phyloP scores from a whole-genome alignment of 2,888 invertebrate genomes.

The Chloroclysta siterata region DNA sequence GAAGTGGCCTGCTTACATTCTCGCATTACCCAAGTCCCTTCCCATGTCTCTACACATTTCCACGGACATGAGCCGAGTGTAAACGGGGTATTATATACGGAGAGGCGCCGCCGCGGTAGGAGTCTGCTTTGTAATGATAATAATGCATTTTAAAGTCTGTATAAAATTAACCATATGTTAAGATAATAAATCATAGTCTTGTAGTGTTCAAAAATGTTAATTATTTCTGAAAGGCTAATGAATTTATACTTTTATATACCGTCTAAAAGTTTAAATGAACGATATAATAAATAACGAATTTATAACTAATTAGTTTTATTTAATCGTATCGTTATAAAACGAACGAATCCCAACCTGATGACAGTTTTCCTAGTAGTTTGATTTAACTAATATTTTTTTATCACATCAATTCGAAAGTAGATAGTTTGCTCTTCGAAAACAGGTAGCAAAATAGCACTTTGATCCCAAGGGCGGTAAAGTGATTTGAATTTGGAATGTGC shows the following conservation, averaged over 20 bases:
- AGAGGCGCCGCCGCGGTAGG: too few species aligned
- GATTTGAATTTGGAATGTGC: too few species aligned
- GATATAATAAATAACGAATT: slow-evolving; percentile 25
- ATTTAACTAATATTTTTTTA: too few species aligned
- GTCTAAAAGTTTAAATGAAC: slow-evolving; percentile 22
- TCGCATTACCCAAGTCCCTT: too few species aligned
- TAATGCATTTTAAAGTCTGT: neutral
- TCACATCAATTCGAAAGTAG: too few species aligned
- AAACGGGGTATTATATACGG: too few species aligned
- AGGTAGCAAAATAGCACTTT: too few species aligned
- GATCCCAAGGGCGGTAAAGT: too few species aligned
- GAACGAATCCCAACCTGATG: neutral
- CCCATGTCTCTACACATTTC: too few species aligned
- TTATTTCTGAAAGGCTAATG: slow-evolving; percentile 26
- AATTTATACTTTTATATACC: slow-evolving; percentile 27
- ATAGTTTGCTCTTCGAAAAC: too few species aligned
- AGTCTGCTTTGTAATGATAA: neutral
- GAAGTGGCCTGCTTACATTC: too few species aligned
- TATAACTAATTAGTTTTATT: slow-evolving; percentile 23
- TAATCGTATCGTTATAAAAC: neutral
- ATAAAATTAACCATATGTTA: neutral
- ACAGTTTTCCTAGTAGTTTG: neutral
- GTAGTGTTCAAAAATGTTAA: slow-evolving; percentile 1
- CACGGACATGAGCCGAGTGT: too few species aligned
- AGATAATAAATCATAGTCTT: neutral